These are phyloP conservation scores for Allygus modestus DNA, from an alignment of 2,888 invertebrate genomes.

Conservation along the genomic window DNA sequence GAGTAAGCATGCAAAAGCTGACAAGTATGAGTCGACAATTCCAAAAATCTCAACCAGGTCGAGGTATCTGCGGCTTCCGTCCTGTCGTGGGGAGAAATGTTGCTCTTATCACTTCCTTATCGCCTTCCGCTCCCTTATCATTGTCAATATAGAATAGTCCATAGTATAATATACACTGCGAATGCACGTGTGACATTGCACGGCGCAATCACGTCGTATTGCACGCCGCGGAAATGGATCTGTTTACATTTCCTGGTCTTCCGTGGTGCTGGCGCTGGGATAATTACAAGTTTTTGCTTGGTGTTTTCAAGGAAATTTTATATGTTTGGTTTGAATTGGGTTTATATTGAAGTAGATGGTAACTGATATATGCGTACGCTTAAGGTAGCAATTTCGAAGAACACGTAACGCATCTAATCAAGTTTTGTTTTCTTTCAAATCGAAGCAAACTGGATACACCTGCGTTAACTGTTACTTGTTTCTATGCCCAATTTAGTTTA, in stretches of 20 bases:
- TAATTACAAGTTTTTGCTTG: too few relatives aligned
- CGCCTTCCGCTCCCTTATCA: slow-evolving; percentile 46
- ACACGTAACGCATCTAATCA: too few relatives aligned
- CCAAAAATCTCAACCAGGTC: slow-evolving; percentile 2
- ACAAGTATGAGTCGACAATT: neutral
- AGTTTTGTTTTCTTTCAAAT: too few relatives aligned
- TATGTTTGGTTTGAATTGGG: too few relatives aligned
- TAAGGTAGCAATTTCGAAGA: too few relatives aligned
- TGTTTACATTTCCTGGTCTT: neutral
- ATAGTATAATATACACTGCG: neutral
- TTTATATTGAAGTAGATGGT: too few relatives aligned
- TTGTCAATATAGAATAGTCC: slow-evolving; percentile 6
- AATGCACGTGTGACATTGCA: neutral
- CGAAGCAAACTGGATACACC: too few relatives aligned
- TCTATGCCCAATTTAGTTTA: too few relatives aligned
- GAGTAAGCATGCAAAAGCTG: too few relatives aligned
- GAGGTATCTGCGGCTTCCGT: neutral
- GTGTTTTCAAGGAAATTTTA: too few relatives aligned
- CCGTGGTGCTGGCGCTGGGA: neutral
- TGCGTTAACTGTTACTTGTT: too few relatives aligned
- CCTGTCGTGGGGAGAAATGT: slow-evolving; percentile 7
- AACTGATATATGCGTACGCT: too few relatives aligned
- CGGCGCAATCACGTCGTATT: neutral
- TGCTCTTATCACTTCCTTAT: slow-evolving; percentile 26
- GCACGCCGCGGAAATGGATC: neutral